Base-by-base conservation (phyloP, 2,113 vertebrate genomes). In the Nesoenas mayeri region DNA sequence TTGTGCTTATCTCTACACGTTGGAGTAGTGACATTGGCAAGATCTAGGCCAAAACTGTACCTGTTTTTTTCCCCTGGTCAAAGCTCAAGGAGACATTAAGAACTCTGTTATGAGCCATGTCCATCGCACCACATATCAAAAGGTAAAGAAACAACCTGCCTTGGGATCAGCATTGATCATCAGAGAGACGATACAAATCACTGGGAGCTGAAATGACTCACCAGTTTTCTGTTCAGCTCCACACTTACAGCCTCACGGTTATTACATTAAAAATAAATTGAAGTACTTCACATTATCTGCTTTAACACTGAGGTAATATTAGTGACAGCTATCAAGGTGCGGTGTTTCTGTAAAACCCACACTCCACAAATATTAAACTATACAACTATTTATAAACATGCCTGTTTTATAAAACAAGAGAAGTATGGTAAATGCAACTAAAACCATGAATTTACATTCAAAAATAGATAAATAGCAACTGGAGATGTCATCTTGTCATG, bases 361-460 rank as follows among this genome's bases (percentile, higher is more conserved):
- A 64, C 40, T 85, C 84, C 69, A 60, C n/a, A 93, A 93, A 80
- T 74, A 83, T 40, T 79, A 84, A 88, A 51, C 17, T 61, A 67
- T 38, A 53, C 21, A 66, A 88, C 78, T 78, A 88, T 86, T 95
- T 96, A 94, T 86, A 92, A 96, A 88, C 50, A 81, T 54, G 66
- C 5, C 44, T 91, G 56, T 79, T 84, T 50, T 72, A 61, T 34
- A 78, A 85, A 95, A 78, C 38, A 91, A 93, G 25, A 65, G 38
- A 71, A 64, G 74, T 50, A 81, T 2, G 13, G 57, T 44, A 86
- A 90, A 91, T 65, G 48, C 53, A 93, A 78, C 26, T 67, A 84
- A 95, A 94, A 6, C 24, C 57, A 72, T 40, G 40, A 8, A 61
- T 16, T 88, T 78, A 61, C 72, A 53, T 81, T 77, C 15, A 95